Evolutionary conservation across 2,797 vertebrate genomes (phyloP).

Genomic region (Nothura maculosa): DNA sequence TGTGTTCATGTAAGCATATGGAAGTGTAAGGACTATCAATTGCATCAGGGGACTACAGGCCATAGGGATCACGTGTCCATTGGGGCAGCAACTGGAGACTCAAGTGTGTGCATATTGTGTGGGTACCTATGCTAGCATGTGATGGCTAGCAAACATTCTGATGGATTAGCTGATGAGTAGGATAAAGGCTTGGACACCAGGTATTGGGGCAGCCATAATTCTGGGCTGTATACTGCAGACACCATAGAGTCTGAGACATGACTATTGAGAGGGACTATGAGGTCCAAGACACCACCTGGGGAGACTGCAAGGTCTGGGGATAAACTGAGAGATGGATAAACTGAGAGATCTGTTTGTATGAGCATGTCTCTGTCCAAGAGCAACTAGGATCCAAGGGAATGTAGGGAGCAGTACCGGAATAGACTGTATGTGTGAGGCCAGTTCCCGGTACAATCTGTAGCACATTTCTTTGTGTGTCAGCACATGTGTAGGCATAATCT

Average conservation of each 20-base stretch:
- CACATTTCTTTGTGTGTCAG: too few species aligned
- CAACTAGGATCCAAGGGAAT: background rate
- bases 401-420: fast-evolving
- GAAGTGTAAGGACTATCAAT: background rate
- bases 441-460: background rate
- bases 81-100: background rate
- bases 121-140: background rate
- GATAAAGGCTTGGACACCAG: background rate
- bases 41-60: background rate
- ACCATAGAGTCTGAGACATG: background rate
- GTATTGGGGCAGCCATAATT: background rate
- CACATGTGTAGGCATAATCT: too few species aligned
- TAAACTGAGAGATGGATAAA: background rate
- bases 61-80: fast-evolving
- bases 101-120: background rate
- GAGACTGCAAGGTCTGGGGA: fast-evolving
- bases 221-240: background rate
- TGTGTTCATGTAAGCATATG: fast-evolving
- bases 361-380: background rate
- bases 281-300: background rate
- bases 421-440: background rate
- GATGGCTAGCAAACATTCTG: background rate
- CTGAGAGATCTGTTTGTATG: background rate
- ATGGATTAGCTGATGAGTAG: background rate
- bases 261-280: background rate